Evolutionary conservation across 2,797 vertebrate genomes (phyloP), one percentile per base, ranked within the genome.

Genomic region (Picus viridis): DNA sequence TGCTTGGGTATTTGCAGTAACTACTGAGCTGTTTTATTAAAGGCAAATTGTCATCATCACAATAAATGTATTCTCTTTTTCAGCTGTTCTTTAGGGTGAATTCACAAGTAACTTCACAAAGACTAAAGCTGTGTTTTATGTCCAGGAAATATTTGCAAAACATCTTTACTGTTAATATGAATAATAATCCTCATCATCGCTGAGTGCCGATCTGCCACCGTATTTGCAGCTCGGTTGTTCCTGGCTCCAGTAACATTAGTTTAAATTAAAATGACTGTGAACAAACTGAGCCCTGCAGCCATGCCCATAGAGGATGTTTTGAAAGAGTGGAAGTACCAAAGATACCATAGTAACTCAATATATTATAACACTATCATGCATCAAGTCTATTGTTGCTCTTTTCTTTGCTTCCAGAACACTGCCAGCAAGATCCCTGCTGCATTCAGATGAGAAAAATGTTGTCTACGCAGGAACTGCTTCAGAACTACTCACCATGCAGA

Each of bases 401-500:
- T 51, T 3, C 51, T 85, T 54, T 91, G 32, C 43, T 88, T 29
- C 51, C 64, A 71, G 69, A 74, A 69, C 4, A 9, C 56, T 69
- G 36, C 20, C 47, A 43, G 65, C 26, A 69, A 80, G 41, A 59
- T n/a, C 63, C 23, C 24, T 53, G 54, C 59, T 88, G 63, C 75
- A 56, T 78, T 89, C 53, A 51, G 43, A n/a, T 41, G 32, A 80
- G 32, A 29, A 74, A 86, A 62, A 68, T 26, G 12, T 23, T 86
- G 65, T 85, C 51, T 30, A 65, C 10, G 2, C 29, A 43, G 68
- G 32, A 80, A 41, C 24, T 53, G 14, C 67, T 87, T 90, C 65
- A 76, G 84, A 90, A 79, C 81, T 91, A 96, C 96, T 97, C 77
- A 96, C 97, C 94, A 63, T 95, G 95, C 80, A 96, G 92, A 74